Evolutionary conservation across 2,797 vertebrate species (phyloP), one percentile per base, ranked within the genome.

Genomic region (Benthosema pterotum): DNA sequence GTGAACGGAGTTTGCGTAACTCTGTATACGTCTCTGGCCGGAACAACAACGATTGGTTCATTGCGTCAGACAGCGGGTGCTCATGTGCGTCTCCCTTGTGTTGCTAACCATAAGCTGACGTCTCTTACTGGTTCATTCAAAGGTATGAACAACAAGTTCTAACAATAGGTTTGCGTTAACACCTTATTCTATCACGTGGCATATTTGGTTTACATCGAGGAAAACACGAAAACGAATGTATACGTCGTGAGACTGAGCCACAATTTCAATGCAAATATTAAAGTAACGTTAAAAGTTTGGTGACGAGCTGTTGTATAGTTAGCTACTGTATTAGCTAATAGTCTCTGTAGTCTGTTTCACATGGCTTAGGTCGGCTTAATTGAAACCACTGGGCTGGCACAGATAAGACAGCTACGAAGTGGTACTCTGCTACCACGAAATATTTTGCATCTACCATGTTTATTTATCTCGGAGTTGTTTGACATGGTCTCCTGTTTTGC

Each of bases 81-180:
- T 83, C 85, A 71, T 82, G 81, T 77, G 82, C n/a, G 5, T 55
- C 7, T 18, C 47, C 38, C 28, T 46, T 55, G 45, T 9, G 0
- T 38, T 60, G 73, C 72, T 74, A 74, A 62, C 42, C 42, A 55
- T 64, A 64, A 74, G 59, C 79, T 78, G 75, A 88, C 88, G 76
- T 75, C 65, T 77, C 57, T 57, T 43, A 69, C 65, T 60, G 65
- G 14, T 75, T 78, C 81, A 72, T 79, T 84, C 59, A 82, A 77
- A 87, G 89, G 90, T 91, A 83, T 68, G 3, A 0, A 38, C 5
- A 2, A 38, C 1, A 14, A 5, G 13, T 69, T 18, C 2, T 38
- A 8, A 5, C 2, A 4, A 0, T 6, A 0, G 0, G 25, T 18
- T 13, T 5, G 4, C 43, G 1, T n/a, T 22, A 47, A 2, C 58